These are phyloP conservation scores for Prinia subflava DNA, from an alignment of 2,113 vertebrate genomes.

Conservation along the genomic window DNA sequence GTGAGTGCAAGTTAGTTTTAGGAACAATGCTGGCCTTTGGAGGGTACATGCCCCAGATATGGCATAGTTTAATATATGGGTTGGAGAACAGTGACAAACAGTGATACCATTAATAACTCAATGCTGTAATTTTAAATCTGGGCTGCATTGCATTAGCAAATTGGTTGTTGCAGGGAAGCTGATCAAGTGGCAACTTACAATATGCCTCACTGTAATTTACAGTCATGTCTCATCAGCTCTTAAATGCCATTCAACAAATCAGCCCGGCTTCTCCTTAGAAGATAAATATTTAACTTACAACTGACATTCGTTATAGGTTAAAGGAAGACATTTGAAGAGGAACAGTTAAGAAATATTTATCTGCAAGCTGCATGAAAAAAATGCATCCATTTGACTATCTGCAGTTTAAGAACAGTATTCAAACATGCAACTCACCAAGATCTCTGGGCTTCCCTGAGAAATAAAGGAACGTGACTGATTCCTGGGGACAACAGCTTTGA, in stretches of 20 bases:
- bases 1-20: background rate
- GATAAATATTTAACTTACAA: background rate
- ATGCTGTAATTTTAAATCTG: background rate
- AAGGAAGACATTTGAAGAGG: background rate
- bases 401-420: background rate
- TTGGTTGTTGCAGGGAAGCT: background rate
- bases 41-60: background rate
- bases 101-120: background rate
- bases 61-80: background rate
- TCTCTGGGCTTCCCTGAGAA: slow-evolving; percentile 94
- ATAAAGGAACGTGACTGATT: slow-evolving; percentile 97
- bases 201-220: background rate
- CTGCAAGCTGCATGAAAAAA: background rate
- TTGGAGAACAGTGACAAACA: background rate
- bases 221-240: background rate
- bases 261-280: background rate
- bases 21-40: background rate
- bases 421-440: slow-evolving; percentile 81
- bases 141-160: background rate
- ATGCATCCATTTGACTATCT: background rate
- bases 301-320: background rate
- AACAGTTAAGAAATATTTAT: background rate
- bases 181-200: background rate
- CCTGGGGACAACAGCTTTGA: slow-evolving; percentile 91
- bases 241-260: background rate